phyloP scores from a whole-genome alignment of 2,888 invertebrate species.

The Allygus modestus region DNA sequence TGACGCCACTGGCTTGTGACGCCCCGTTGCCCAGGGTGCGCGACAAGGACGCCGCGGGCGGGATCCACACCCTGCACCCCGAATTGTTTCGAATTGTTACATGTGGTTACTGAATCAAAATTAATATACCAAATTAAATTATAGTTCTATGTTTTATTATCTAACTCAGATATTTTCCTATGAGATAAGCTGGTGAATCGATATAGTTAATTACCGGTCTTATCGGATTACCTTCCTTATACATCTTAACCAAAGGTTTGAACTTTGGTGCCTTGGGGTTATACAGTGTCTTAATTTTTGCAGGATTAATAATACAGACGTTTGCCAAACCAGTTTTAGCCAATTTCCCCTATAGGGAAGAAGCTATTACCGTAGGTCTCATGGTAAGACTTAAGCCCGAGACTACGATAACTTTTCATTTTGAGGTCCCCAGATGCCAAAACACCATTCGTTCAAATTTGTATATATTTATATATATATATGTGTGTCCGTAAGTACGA shows the following conservation, averaged over 20 bases:
- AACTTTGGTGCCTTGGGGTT: not conserved
- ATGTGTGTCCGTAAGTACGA: too few relatives aligned
- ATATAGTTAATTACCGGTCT: slow-evolving; percentile 18
- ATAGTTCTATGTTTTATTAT: not conserved
- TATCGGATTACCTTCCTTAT: not conserved
- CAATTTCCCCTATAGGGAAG: too few relatives aligned
- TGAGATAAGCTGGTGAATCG: not conserved
- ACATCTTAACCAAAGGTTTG: slow-evolving; percentile 22
- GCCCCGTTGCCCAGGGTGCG: too few relatives aligned
- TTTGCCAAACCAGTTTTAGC: not conserved
- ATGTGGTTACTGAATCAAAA: not conserved
- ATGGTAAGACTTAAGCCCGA: too few relatives aligned
- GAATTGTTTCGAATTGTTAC: not conserved
- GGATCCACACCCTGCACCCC: too few relatives aligned
- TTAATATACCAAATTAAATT: not conserved
- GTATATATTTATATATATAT: too few relatives aligned
- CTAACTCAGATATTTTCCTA: not conserved
- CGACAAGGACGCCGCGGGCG: too few relatives aligned
- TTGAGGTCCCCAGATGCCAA: too few relatives aligned
- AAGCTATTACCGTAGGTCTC: too few relatives aligned
- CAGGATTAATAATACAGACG: not conserved
- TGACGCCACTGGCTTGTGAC: too few relatives aligned
- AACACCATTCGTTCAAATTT: too few relatives aligned
- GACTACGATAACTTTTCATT: too few relatives aligned
- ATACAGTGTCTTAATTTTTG: not conserved